Evolutionary conservation across 2,888 invertebrate species (phyloP), one percentile per base, ranked within the genome.

Genomic region (Eulithis testata): DNA sequence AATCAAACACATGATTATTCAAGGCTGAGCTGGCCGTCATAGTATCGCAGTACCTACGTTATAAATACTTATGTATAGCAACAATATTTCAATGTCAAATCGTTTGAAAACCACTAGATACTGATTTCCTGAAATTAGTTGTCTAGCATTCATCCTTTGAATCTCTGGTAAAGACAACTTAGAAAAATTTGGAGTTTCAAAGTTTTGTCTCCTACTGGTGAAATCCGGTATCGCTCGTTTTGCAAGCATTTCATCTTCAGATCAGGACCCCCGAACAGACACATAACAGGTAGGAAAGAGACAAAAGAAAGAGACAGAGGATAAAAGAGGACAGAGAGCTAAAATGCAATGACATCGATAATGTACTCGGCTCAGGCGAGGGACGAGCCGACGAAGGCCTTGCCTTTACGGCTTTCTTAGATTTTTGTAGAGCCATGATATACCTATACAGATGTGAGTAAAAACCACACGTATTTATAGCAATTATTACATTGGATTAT

Each of bases 1-100:
- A 87, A 89, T 87, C 84, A 86, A 89, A 90, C 88, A 89, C 81
- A 89, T 85, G 83, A 87, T 85, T 80, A 76, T 74, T 85, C 91
- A 91, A 90, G 91, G 91, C 85, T 86, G 82, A 78, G 74, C 73
- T 71, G 80, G 76, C 84, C 87, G 89, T 89, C 90, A 89, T 80
- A 81, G 83, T 78, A 82, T 81, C 81, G 74, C 76, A 82, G 27
- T 78, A 81, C 83, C 81, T 79, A 82, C 84, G 81, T 77, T 80
- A 84, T 83, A 83, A 85, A 86, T 86, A 87, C 65, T 63, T 68
- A 66, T 55, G 58, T 71, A 68, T 83, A 88, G 89, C 89, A 89
- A 89, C 88, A 87, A 86, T 80, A 78, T 78, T 78, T 85, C 86
- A 87, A 88, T 87, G 88, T 85, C 87, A 86, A 78, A 83, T 75